Evolutionary conservation across 2,888 invertebrate species (phyloP).

Genomic region (Biston betularia): DNA sequence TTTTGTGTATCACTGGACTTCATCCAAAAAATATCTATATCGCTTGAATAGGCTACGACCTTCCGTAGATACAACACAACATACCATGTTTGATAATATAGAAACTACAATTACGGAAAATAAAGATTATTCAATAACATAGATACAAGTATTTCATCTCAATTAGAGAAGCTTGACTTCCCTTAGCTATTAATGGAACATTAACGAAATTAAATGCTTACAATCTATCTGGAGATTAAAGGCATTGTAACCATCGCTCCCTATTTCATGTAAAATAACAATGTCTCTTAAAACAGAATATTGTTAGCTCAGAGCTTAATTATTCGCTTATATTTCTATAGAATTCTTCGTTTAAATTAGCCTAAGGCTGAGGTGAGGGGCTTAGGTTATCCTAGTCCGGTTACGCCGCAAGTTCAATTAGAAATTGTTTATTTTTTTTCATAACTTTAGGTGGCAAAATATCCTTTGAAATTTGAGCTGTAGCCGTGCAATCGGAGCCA

Average conservation of each 20-base stretch:
- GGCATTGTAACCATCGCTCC: constrained; percentile 31
- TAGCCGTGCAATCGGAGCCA: no score
- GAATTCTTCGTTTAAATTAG: constrained; percentile 39
- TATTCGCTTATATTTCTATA: constrained; percentile 30
- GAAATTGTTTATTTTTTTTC: neutral
- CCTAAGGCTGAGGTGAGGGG: constrained; percentile 43
- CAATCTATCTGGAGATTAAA: constrained; percentile 20
- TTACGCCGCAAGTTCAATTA: constrained; percentile 14
- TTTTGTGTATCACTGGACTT: constrained; percentile 2
- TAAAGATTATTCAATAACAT: neutral
- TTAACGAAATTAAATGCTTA: constrained; percentile 13
- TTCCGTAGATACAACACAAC: neutral
- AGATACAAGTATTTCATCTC: constrained; percentile 6
- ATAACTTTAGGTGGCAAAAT: neutral
- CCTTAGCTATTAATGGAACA: neutral
- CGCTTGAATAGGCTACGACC: no score
- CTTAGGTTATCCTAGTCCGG: constrained; percentile 18
- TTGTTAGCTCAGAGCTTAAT: constrained; percentile 29
- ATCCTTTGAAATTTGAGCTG: no score
- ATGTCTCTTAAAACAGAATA: constrained; percentile 18
- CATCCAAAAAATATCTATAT: constrained; percentile 1
- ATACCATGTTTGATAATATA: no score
- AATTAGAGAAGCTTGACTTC: constrained; percentile 10
- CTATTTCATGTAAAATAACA: constrained; percentile 16
- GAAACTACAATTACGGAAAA: no score